Base-by-base conservation (phyloP, 2,113 vertebrate species). In the Aldabrachelys gigantea region DNA sequence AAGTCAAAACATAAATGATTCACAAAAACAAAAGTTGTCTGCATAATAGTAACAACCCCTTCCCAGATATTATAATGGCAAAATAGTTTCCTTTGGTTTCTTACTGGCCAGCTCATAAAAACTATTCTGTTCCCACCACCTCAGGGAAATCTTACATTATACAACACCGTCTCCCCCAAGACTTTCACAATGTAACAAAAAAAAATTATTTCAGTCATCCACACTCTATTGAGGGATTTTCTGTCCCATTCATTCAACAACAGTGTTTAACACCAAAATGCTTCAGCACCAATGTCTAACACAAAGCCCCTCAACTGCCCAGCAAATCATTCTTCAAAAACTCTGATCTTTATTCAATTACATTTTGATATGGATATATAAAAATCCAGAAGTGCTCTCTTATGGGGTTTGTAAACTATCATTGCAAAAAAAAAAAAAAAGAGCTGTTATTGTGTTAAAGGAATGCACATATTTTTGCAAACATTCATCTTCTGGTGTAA, bases 381-480 rank as follows among this genome's bases (percentile, higher is more conserved):
- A 84, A 93, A 75, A 31, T 27, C 29, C 49, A n/a, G n/a, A 69
- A 95, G 47, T 72, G 29, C 85, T 90, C 83, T 91, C 84, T 82
- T 80, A 79, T 35, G 54, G 79, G 89, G 52, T 91, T 92, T 90
- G 1, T 41, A 91, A 85, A 79, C 78, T 54, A 65, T 35, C 25
- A 93, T 84, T 49, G 80, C 86, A 90, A 49, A 49, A 90, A 85
- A 89, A 49, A 90, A 85, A 89, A 93, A 89, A 93, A 92, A 16
- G 75, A 94, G 57, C 81, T 95, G 90, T 87, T 88, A 9, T 93
- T 75, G 92, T 89, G 82, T 83, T 92, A 94, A 94, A 95, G 35
- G 87, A 78, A 76, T 52, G n/a, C 59, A 65, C n/a, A 52, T 75
- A 85, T 54, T 90, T 94, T 94, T 5, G 0, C 65, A 93, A 95